Conservation (phyloP, 1,140 invertebrate genomes). For the Brachionus calyciflorus region DNA sequence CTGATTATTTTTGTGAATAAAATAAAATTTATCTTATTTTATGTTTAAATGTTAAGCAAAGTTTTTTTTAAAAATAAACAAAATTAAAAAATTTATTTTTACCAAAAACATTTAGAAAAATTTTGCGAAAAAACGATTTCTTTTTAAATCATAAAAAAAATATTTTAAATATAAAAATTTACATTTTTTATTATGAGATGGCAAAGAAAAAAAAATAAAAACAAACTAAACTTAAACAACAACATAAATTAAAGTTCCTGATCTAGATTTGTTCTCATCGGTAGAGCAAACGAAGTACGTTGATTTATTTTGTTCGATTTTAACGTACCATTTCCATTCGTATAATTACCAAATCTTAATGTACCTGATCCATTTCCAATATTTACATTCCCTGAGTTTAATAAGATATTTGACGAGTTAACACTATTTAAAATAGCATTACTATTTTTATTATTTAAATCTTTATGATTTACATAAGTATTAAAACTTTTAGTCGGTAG, state of each 20-base stretch:
- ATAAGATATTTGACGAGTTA: background rate
- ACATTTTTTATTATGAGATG: too few relatives aligned
- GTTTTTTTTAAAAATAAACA: too few relatives aligned
- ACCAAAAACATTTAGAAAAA: too few relatives aligned
- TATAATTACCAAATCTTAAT: conserved; percentile 11
- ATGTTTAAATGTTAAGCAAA: too few relatives aligned
- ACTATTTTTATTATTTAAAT: conserved; percentile 37
- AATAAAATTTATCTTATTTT: too few relatives aligned
- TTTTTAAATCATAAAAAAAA: too few relatives aligned
- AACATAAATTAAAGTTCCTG: conserved; percentile 7
- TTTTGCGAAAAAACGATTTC: too few relatives aligned
- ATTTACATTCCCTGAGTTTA: background rate
- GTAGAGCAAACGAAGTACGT: conserved; percentile 36
- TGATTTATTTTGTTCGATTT: conserved; percentile 20
- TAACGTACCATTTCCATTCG: conserved; percentile 5
- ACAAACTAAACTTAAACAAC: background rate
- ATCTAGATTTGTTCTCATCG: conserved; percentile 38
- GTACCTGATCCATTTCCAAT: background rate
- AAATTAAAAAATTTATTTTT: too few relatives aligned
- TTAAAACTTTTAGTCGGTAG: conserved; percentile 37
- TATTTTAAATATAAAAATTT: too few relatives aligned
- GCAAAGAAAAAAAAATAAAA: background rate
- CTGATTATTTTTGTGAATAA: too few relatives aligned
- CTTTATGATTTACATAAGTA: conserved; percentile 33
- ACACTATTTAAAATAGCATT: background rate